Percentiles rank a stretch among this genome's conserved stretches.
Evolutionary conservation across 1,140 invertebrate species (phyloP).

Genomic region (Procambarus clarkii): DNA sequence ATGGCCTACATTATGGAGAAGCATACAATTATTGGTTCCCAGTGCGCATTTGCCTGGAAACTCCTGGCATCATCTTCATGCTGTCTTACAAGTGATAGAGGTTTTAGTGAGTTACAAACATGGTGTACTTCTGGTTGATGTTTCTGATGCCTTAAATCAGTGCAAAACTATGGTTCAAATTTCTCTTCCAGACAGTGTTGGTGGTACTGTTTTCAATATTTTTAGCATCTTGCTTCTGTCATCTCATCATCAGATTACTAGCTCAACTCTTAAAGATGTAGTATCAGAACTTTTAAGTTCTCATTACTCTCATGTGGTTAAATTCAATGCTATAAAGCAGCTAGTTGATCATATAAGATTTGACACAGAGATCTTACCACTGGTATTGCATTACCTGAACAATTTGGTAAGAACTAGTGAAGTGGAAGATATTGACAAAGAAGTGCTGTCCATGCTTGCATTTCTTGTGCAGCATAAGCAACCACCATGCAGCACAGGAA

Average conservation of each 20-base stretch:
- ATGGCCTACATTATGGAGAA: constrained; percentile 43
- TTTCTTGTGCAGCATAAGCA: constrained; percentile 32
- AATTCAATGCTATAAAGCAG: constrained; percentile 25
- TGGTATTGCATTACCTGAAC: constrained; percentile 27
- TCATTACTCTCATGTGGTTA: constrained; percentile 14
- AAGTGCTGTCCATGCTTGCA: constrained; percentile 39
- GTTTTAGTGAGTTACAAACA: constrained; percentile 32
- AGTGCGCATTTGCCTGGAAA: neutral
- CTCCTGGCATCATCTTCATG: constrained; percentile 41
- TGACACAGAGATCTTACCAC: constrained; percentile 46
- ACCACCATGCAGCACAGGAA: constrained; percentile 33
- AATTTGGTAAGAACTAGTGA: neutral
- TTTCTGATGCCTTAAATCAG: constrained; percentile 20
- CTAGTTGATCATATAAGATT: constrained; percentile 44
- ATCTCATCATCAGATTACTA: neutral
- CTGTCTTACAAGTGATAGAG: constrained; percentile 40
- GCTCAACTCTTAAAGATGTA: neutral
- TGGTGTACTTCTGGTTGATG: constrained; percentile 15
- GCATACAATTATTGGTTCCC: constrained; percentile 3
- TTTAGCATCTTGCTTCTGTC: constrained; percentile 21
- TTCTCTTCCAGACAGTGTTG: constrained; percentile 33
- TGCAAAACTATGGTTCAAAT: constrained; percentile 25
- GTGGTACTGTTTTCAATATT: constrained; percentile 15
- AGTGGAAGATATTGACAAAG: constrained; percentile 20
- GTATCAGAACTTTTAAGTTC: constrained; percentile 19